phyloP scores from a whole-genome alignment of 2,888 invertebrate species.

The Halictus quadricinctus region DNA sequence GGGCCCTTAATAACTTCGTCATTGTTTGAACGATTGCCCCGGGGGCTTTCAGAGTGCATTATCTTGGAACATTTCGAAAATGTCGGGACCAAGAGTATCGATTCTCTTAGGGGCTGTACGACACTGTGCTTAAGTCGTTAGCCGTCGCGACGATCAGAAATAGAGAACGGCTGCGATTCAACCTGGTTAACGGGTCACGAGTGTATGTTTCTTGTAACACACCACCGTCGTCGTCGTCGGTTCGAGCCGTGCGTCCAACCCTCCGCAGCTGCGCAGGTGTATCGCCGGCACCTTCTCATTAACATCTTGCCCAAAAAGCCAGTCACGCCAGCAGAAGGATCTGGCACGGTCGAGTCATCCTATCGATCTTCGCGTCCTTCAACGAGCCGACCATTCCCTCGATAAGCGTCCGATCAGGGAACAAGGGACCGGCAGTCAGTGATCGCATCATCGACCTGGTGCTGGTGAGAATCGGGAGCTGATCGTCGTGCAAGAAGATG shows the following conservation, averaged over 20 bases:
- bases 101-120: not conserved
- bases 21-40: not conserved
- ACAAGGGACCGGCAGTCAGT: not conserved
- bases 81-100: constrained; percentile 1
- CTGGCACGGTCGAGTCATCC: constrained; percentile 59
- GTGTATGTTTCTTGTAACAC: constrained; percentile 18
- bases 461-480: constrained; percentile 25
- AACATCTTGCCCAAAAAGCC: constrained; percentile 74
- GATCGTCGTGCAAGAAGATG: constrained; percentile 73
- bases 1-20: not conserved
- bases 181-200: not conserved
- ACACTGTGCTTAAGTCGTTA: not conserved
- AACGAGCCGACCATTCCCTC: not conserved
- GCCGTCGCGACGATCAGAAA: not conserved
- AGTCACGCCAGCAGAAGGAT: constrained; percentile 73
- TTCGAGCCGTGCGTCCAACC: constrained; percentile 23
- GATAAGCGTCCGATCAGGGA: not conserved
- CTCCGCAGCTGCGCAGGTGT: constrained; percentile 78
- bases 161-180: not conserved
- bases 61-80: not conserved
- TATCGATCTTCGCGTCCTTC: constrained; percentile 36
- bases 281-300: constrained; percentile 74
- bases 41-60: not conserved
- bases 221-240: constrained; percentile 27
- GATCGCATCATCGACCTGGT: constrained; percentile 7